phyloP scores from a whole-genome alignment of 2,797 vertebrate genomes.

The Enteromius thamalakanensis region DNA sequence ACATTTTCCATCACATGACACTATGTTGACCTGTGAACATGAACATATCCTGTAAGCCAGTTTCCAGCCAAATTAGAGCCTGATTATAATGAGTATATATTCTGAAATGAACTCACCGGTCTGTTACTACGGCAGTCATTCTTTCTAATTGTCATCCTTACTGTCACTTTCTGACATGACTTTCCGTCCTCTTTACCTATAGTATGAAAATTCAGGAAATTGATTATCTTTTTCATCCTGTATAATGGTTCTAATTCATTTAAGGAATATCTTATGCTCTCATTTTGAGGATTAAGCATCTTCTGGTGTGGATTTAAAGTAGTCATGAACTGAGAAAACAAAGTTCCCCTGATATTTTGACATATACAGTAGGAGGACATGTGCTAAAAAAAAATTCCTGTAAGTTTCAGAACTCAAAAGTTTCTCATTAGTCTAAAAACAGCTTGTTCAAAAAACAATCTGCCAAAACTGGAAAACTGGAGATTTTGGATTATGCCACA shows the following conservation, averaged over 20 bases:
- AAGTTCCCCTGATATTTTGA: neutral
- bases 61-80: neutral
- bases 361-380: neutral
- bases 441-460: neutral
- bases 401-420: neutral
- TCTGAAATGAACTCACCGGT: constrained; percentile 79
- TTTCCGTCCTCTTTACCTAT: constrained; percentile 97
- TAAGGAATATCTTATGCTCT: neutral
- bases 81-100: neutral
- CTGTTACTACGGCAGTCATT: constrained; percentile 96
- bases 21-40: constrained; percentile 90
- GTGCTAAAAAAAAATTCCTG: no score
- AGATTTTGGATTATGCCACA: neutral
- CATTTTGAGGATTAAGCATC: neutral
- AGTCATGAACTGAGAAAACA: neutral
- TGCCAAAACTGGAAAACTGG: no score
- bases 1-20: constrained; percentile 96
- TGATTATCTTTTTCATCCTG: neutral
- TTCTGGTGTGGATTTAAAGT: neutral
- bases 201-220: constrained; percentile 46
- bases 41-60: neutral
- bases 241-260: neutral
- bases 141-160: constrained; percentile 98
- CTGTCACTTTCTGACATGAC: constrained; percentile 97
- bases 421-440: neutral